Evolutionary conservation across 2,888 invertebrate species (phyloP), one percentile per base, ranked within the genome.

Genomic region (Linnaemya vulpina): DNA sequence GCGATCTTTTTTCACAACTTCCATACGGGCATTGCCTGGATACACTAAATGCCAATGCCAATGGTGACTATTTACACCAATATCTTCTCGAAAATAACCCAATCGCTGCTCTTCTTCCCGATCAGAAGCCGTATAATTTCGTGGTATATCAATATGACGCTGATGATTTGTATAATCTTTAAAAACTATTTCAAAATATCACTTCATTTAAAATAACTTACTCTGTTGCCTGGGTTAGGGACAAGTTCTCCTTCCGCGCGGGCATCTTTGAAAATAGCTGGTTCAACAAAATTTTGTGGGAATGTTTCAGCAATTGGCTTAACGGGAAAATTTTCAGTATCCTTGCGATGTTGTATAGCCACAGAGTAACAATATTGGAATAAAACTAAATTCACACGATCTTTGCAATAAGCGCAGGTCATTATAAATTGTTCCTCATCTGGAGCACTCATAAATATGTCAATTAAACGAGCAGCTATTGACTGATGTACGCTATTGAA

Each of bases 41-140:
- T 97, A 97, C 1, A 97, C 97, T 87, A 97, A 93, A 92, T 97
- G 97, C 97, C 97, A 97, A 90, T 97, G 97, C 97, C 97, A 97
- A 91, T 97, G 97, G 91, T 97, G 97, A 70, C 96, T 94, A 92
- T 97, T 97, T 88, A 97, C 94, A 87, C 96, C 97, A 84, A 97
- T 93, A 91, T 97, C 97, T 91, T 97, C 97, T 53, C 97, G 94
- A 94, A 96, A 97, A 92, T 97, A 97, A 40, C 96, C 96, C 83
- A 96, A 91, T 7, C 95, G 94, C 91, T 97, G 97, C 89, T 97
- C 97, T 0, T 95, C 95, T 88, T 97, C 96, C 3, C 93, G 89
- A 86, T 95, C 94, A 0, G 95, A 94, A 0, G 96, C 97, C 0
- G 97, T 96, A 91, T 95, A 96, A 92, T 96, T 95, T 30, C 92